Evolutionary conservation across 1,140 invertebrate species (phyloP).

Genomic region (Sweltsa coloradensis): DNA sequence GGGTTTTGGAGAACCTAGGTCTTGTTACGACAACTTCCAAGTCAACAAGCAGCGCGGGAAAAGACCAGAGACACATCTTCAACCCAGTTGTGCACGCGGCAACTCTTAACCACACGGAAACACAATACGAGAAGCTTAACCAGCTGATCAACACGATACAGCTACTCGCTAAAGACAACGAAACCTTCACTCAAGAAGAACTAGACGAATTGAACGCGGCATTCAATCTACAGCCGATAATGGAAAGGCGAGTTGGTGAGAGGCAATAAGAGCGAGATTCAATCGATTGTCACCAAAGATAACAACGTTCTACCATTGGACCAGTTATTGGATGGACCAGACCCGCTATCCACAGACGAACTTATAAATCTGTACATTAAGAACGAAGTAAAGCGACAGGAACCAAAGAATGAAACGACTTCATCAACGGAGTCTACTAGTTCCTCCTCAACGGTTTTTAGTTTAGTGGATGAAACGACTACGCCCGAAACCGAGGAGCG

Average conservation of each 20-base stretch:
- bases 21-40: slow-evolving; percentile 21
- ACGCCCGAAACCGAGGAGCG: not conserved
- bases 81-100: slow-evolving; percentile 19
- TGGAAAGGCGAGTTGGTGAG: not conserved
- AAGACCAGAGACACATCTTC: slow-evolving; percentile 29
- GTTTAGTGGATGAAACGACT: not conserved
- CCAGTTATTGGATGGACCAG: slow-evolving; percentile 20
- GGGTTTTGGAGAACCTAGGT: slow-evolving; percentile 37
- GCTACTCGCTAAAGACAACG: slow-evolving; percentile 29
- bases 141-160: slow-evolving; percentile 34
- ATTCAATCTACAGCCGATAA: not conserved
- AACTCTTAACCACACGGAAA: not conserved
- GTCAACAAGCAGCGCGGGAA: slow-evolving; percentile 14
- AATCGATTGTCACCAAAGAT: not conserved
- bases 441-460: not conserved
- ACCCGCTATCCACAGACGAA: slow-evolving; percentile 32
- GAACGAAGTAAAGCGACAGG: slow-evolving; percentile 34
- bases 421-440: not conserved
- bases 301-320: slow-evolving; percentile 1
- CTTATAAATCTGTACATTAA: slow-evolving; percentile 26
- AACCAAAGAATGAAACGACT: slow-evolving; percentile 17
- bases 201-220: slow-evolving; percentile 23
- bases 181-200: slow-evolving; percentile 22
- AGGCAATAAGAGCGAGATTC: not conserved
- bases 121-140: slow-evolving; percentile 19